These are phyloP conservation scores for Acanthisitta chloris DNA, from an alignment of 2,113 vertebrate species.

Conservation along the genomic window DNA sequence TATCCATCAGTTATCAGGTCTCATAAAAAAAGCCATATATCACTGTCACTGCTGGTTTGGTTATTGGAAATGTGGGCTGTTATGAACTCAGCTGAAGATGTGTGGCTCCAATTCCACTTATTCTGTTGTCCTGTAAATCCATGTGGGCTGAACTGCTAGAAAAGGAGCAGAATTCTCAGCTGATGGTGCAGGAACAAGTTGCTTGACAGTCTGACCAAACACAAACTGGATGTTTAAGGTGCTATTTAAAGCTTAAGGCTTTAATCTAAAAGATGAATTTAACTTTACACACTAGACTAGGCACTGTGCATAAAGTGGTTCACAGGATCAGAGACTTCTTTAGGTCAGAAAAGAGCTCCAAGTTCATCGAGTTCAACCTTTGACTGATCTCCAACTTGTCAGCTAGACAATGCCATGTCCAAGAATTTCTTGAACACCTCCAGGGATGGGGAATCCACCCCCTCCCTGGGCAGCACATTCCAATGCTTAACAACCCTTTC, in stretches of 20 bases:
- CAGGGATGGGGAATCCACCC: no score
- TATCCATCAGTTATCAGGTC: conserved; percentile 99
- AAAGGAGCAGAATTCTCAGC: background rate
- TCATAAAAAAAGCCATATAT: conserved; percentile 97
- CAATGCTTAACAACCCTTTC: fast-evolving
- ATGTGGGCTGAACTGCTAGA: background rate
- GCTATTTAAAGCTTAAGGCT: background rate
- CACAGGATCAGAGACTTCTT: fast-evolving
- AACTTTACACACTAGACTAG: background rate
- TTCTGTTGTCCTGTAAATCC: conserved; percentile 48
- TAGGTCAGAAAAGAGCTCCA: background rate
- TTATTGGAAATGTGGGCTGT: conserved; percentile 84
- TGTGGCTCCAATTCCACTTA: conserved; percentile 70
- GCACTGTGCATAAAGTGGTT: background rate
- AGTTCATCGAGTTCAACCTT: fast-evolving
- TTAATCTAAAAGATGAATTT: background rate
- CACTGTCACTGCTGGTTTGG: conserved; percentile 91
- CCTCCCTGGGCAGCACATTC: background rate
- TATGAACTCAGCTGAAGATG: conserved; percentile 83
- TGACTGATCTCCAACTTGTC: background rate
- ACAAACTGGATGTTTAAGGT: background rate
- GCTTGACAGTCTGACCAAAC: background rate
- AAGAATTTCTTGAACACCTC: no score
- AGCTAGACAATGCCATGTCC: no score
- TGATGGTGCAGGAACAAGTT: background rate